A percentile compares a stretch with the other conserved stretches of the same genome.
These are phyloP conservation scores for Trinectes maculatus DNA, from an alignment of 2,113 vertebrate species.

Conservation along the genomic window DNA sequence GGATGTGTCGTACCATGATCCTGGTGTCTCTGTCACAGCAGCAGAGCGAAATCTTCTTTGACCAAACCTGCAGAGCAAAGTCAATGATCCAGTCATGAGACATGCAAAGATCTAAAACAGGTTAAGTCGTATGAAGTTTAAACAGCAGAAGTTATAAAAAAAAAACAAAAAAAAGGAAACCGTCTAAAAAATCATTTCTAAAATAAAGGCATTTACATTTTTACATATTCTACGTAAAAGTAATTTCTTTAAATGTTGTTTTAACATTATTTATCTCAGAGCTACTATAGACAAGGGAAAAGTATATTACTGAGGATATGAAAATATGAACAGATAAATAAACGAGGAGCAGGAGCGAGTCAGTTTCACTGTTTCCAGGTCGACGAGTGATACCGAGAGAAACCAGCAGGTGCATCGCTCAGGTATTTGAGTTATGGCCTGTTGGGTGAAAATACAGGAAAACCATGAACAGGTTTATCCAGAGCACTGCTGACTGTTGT, in stretches of 20 bases:
- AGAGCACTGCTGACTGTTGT: constrained; percentile 27
- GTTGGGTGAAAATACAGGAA: background rate
- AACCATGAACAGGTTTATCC: constrained; percentile 68
- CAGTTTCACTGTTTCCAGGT: background rate
- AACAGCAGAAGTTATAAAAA: too few relatives aligned
- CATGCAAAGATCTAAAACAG: too few relatives aligned
- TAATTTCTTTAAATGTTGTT: too few relatives aligned
- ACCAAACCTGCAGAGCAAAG: constrained; percentile 40
- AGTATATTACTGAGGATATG: background rate
- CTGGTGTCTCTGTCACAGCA: constrained; percentile 20
- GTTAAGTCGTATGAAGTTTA: too few relatives aligned
- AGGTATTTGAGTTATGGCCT: constrained; percentile 57
- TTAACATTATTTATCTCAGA: too few relatives aligned
- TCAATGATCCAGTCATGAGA: background rate
- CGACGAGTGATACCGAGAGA: too few relatives aligned
- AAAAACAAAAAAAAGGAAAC: too few relatives aligned
- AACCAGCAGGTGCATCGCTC: constrained; percentile 13
- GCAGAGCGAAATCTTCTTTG: background rate
- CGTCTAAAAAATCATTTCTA: too few relatives aligned
- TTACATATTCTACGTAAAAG: too few relatives aligned
- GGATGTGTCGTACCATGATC: constrained; percentile 51
- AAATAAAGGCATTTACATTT: too few relatives aligned
- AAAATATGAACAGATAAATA: background rate
- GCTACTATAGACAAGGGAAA: too few relatives aligned
- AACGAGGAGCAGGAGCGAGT: background rate